Conservation (phyloP, 2,888 invertebrate species). For the Agriotes lineatus region DNA sequence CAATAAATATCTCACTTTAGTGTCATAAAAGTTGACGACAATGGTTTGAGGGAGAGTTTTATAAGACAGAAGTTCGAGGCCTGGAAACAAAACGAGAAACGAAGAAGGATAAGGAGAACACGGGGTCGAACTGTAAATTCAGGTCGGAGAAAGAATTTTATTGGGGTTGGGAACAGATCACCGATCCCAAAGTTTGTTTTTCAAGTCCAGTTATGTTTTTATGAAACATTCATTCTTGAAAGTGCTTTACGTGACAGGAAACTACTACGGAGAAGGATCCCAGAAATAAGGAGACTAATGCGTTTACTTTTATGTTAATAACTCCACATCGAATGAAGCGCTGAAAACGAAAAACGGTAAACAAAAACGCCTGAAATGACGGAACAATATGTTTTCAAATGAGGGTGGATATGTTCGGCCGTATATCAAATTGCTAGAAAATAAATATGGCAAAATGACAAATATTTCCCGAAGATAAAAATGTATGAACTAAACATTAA, state of each 20-base stretch:
- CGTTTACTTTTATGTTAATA: conserved; percentile 39
- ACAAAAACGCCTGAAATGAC: conserved; percentile 32
- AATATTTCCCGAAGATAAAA: conserved; percentile 27
- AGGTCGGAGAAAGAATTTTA: conserved; percentile 52
- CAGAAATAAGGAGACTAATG: conserved; percentile 33
- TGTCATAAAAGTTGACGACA: conserved; percentile 59
- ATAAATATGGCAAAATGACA: conserved; percentile 32
- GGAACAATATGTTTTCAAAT: conserved; percentile 37
- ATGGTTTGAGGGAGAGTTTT: conserved; percentile 54
- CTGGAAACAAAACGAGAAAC: conserved; percentile 54
- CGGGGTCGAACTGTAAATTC: conserved; percentile 57
- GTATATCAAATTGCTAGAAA: conserved; percentile 31
- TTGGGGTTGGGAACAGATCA: conserved; percentile 53
- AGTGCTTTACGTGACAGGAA: conserved; percentile 50
- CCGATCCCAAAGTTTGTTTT: conserved; percentile 53
- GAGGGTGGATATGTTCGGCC: conserved; percentile 11
- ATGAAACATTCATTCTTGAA: conserved; percentile 51
- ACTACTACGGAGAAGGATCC: conserved; percentile 33
- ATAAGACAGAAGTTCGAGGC: conserved; percentile 55
- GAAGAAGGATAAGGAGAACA: conserved; percentile 54
- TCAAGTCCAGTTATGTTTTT: conserved; percentile 53
- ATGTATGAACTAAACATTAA: conserved; percentile 19
- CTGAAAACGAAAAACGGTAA: conserved; percentile 20
- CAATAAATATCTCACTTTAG: conserved; percentile 59
- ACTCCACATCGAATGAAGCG: conserved; percentile 14